These are phyloP conservation scores for Muraenolepis orangiensis DNA, from an alignment of 2,797 vertebrate genomes.

Conservation along the genomic window DNA sequence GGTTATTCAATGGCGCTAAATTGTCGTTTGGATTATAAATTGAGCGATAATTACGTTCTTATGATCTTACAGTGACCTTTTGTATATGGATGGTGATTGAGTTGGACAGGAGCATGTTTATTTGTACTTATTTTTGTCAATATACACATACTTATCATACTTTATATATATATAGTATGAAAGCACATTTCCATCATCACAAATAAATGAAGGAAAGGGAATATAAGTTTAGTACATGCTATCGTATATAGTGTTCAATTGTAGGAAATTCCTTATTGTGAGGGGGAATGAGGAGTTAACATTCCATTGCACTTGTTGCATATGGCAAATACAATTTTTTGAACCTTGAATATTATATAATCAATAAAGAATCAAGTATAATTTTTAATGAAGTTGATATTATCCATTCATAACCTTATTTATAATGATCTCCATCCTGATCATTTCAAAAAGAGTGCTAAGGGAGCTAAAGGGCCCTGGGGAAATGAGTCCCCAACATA, in stretches of 20 bases:
- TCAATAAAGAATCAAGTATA: not conserved
- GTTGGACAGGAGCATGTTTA: not conserved
- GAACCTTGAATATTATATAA: too few relatives aligned
- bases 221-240: too few relatives aligned
- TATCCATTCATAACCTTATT: not conserved
- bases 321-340: too few relatives aligned
- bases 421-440: not conserved
- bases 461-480: too few relatives aligned
- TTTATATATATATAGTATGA: not conserved
- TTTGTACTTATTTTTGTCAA: not conserved
- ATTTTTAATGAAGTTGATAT: not conserved
- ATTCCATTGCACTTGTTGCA: too few relatives aligned
- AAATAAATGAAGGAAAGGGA: too few relatives aligned
- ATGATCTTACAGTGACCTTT: constrained; percentile 5
- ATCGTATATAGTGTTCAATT: too few relatives aligned
- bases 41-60: constrained; percentile 13
- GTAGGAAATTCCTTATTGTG: too few relatives aligned
- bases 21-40: constrained; percentile 17
- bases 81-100: not conserved
- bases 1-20: constrained; percentile 44
- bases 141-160: not conserved
- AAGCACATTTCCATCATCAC: not conserved
- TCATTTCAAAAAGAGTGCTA: not conserved
- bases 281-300: too few relatives aligned
- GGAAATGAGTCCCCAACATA: too few relatives aligned